These are phyloP conservation scores for Liodrosophila aerea DNA, from an alignment of 2,888 invertebrate genomes.

Conservation along the genomic window DNA sequence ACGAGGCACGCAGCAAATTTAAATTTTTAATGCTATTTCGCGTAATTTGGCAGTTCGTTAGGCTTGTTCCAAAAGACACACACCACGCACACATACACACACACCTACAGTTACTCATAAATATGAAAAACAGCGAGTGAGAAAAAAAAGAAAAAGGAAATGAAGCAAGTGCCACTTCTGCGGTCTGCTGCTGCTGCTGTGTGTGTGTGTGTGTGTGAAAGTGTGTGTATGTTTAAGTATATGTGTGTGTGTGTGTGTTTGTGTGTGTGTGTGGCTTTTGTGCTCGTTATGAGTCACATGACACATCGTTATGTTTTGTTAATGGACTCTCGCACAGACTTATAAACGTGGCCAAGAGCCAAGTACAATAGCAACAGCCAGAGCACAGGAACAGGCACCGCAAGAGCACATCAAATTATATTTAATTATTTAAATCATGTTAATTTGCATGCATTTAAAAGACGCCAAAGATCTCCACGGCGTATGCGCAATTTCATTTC, in stretches of 20 bases:
- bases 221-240: constrained; percentile 20
- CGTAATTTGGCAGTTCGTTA: constrained; percentile 79
- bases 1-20: constrained; percentile 63
- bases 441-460: constrained; percentile 68
- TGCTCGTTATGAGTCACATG: constrained; percentile 71
- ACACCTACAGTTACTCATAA: constrained; percentile 45
- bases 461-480: constrained; percentile 25
- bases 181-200: constrained; percentile 36
- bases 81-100: constrained; percentile 24
- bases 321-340: constrained; percentile 68
- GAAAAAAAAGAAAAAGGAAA: constrained; percentile 17
- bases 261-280: constrained; percentile 32
- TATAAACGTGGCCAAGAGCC: constrained; percentile 48
- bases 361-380: constrained; percentile 18
- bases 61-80: constrained; percentile 57
- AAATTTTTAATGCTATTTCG: constrained; percentile 77
- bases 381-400: constrained; percentile 22
- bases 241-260: constrained; percentile 19
- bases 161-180: constrained; percentile 59
- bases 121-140: constrained; percentile 44
- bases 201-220: constrained; percentile 18
- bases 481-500: constrained; percentile 45
- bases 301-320: constrained; percentile 80
- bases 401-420: constrained; percentile 72
- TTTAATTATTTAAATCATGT: constrained; percentile 77